Conservation (phyloP, 2,888 invertebrate genomes). For the Himalopsyche japonica region DNA sequence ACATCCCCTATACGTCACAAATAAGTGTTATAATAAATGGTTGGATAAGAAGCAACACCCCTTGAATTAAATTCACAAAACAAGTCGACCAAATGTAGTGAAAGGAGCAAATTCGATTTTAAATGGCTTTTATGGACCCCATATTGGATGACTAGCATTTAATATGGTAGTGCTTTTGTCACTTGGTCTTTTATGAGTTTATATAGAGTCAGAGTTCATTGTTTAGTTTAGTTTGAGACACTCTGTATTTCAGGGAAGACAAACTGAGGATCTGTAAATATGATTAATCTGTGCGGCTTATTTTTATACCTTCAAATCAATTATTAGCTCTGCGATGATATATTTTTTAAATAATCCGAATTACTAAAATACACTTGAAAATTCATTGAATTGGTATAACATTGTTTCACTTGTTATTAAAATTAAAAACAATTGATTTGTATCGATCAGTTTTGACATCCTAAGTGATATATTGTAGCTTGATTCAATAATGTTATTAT, state of each 20-base stretch:
- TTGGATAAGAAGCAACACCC: slow-evolving; percentile 15
- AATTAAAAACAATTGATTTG: too few species aligned
- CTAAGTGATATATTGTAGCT: too few species aligned
- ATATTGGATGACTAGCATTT: slow-evolving; percentile 25
- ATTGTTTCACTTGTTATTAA: too few species aligned
- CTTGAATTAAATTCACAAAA: slow-evolving; percentile 21
- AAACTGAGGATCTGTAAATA: not conserved
- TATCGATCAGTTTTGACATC: too few species aligned
- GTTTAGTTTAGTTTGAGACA: not conserved
- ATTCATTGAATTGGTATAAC: too few species aligned
- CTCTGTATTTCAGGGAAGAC: not conserved
- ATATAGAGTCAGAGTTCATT: not conserved
- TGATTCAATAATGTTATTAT: too few species aligned
- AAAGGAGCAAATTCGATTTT: slow-evolving; percentile 65
- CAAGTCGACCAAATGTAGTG: slow-evolving; percentile 55
- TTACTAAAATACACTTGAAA: too few species aligned
- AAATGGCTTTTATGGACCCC: slow-evolving; percentile 51
- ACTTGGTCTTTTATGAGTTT: not conserved
- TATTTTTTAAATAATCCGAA: too few species aligned
- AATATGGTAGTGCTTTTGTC: slow-evolving; percentile 10
- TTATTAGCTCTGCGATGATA: too few species aligned
- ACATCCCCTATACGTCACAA: not conserved
- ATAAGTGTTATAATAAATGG: not conserved
- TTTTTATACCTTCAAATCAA: too few species aligned
- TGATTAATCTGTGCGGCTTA: too few species aligned